Evolutionary conservation across 2,113 vertebrate species (phyloP).

Genomic region (Patagioenas fasciata): DNA sequence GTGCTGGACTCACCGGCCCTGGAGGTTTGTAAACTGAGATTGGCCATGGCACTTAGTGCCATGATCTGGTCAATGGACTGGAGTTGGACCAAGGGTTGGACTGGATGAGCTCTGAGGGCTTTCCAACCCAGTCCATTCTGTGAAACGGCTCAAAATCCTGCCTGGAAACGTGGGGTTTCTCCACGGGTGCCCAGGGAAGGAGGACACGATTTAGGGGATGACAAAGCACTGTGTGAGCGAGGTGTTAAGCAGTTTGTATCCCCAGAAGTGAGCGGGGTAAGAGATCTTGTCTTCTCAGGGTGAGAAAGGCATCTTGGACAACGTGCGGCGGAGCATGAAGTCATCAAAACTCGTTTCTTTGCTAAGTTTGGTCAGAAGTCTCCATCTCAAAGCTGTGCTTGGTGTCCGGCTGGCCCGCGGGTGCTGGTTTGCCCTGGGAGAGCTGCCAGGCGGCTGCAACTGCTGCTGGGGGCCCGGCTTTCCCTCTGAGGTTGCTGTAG

Average conservation of each 20-base stretch:
- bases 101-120: no score
- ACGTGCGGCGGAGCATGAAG: rapidly evolving
- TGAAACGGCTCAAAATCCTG: background rate
- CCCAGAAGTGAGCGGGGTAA: background rate
- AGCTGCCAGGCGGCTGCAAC: background rate
- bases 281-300: background rate
- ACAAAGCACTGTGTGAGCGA: rapidly evolving
- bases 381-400: rapidly evolving
- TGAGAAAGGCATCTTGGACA: background rate
- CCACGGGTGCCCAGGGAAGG: rapidly evolving
- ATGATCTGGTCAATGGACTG: no score
- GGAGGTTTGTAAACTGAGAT: no score
- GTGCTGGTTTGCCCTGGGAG: background rate
- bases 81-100: no score
- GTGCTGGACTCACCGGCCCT: no score
- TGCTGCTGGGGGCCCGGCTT: rapidly evolving
- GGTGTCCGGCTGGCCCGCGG: background rate
- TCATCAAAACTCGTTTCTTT: background rate
- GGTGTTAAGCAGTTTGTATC: background rate
- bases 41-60: no score
- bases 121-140: no score
- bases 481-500: background rate
- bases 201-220: rapidly evolving
- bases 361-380: background rate
- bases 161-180: background rate